Evolutionary conservation across 1,140 invertebrate species (phyloP).

Genomic region (Babylonia areolata): DNA sequence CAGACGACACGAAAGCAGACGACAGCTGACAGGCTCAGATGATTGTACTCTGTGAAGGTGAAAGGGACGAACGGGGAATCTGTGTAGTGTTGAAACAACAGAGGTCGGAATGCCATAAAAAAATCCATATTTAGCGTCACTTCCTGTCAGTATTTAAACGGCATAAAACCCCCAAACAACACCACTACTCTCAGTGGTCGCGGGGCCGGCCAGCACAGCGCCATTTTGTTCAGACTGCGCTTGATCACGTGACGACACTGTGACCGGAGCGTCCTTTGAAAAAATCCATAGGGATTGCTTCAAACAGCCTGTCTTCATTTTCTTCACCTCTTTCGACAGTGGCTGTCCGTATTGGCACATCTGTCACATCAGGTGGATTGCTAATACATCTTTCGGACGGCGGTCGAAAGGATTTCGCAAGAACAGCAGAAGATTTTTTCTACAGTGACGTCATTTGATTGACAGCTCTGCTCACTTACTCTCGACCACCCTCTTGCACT

Average conservation of each 20-base stretch:
- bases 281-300: not conserved
- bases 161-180: not conserved
- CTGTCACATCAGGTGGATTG: not conserved
- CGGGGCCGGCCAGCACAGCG: conserved; percentile 14
- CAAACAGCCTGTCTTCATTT: not conserved
- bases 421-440: conserved; percentile 2
- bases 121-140: not conserved
- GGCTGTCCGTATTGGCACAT: not conserved
- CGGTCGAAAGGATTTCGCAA: conserved; percentile 15
- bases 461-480: conserved; percentile 1
- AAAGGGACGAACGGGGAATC: not conserved
- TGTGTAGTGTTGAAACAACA: not conserved
- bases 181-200: not conserved
- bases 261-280: conserved; percentile 16
- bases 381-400: not conserved
- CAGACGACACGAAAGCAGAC: not conserved
- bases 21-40: too few relatives aligned
- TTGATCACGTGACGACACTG: conserved; percentile 21
- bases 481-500: not conserved
- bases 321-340: not conserved
- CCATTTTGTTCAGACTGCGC: not conserved
- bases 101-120: not conserved
- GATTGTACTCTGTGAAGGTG: not conserved
- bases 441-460: conserved; percentile 25
- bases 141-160: conserved; percentile 4